These are phyloP conservation scores for Asbolus verrucosus DNA, from an alignment of 1,140 invertebrate species.

Conservation along the genomic window DNA sequence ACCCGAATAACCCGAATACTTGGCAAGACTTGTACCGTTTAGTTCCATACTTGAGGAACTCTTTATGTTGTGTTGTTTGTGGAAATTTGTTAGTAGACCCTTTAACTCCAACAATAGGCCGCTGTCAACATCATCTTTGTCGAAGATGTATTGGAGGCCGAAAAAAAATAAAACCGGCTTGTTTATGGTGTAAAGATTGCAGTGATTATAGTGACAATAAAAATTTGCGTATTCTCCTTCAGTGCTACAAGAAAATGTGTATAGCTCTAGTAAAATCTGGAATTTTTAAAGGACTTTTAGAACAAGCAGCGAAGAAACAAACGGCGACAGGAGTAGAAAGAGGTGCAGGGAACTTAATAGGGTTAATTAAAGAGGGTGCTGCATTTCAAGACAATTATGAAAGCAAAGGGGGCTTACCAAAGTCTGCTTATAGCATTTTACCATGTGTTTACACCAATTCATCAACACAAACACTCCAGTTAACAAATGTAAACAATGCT, in stretches of 20 bases:
- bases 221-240: constrained; percentile 81
- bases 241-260: constrained; percentile 91
- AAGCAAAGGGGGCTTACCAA: constrained; percentile 75
- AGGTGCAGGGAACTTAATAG: constrained; percentile 71
- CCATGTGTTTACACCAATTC: constrained; percentile 80
- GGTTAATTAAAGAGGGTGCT: constrained; percentile 83
- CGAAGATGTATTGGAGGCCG: constrained; percentile 82
- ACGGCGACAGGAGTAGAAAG: constrained; percentile 61
- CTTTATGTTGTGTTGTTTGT: constrained; percentile 90
- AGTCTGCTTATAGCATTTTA: constrained; percentile 78
- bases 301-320: constrained; percentile 66
- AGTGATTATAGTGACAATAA: constrained; percentile 86
- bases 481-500: constrained; percentile 53
- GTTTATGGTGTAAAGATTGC: constrained; percentile 87
- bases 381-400: constrained; percentile 83
- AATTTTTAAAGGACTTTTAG: constrained; percentile 74
- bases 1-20: constrained; percentile 75
- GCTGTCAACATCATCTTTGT: constrained; percentile 91
- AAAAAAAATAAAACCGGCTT: constrained; percentile 86
- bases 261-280: constrained; percentile 80
- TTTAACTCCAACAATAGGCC: constrained; percentile 81
- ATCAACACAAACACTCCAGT: constrained; percentile 71
- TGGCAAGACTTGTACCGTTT: constrained; percentile 86
- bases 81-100: constrained; percentile 85
- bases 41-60: constrained; percentile 85